Base-by-base conservation (phyloP, 2,888 invertebrate genomes). In the Clistopyga incitator region DNA sequence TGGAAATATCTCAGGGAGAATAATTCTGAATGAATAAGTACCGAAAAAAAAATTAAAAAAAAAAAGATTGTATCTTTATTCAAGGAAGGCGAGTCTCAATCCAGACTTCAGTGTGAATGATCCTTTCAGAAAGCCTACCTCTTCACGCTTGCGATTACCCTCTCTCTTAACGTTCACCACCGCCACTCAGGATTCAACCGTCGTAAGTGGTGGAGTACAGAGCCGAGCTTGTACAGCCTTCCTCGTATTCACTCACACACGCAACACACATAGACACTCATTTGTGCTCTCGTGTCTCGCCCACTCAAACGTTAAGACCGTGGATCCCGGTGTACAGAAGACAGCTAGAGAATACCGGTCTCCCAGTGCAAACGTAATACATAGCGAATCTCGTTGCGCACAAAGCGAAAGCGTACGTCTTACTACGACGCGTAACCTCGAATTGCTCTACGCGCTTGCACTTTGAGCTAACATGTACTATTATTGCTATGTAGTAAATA, bases 391-490 rank as follows among this genome's bases (percentile, higher is more conserved):
- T 52, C 54, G 59, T 34, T 61, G n/a, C 29, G 20, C 56, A 81
- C 81, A 82, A 83, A 78, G 80, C 71, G 67, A 72, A 81, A 81
- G 72, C 81, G 25, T 72, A 68, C 77, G 77, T 81, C 76, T 83
- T 78, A 84, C 82, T 82, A 82, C 70, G 84, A 68, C 50, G 77
- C 56, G 82, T 82, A 85, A 84, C 86, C 86, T 86, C 86, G 83
- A 81, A 83, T 78, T 75, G 71, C 50, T 75, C n/a, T 50, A 64
- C 74, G 50, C 50, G 25, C 10, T 50, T 38, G 50, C 23, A 50
- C n/a, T 18, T 18, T 18, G 20, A 64, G 20, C 13, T n/a, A 59
- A 11, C 29, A 42, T 59, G 42, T 64, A 74, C 59, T 61, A 61
- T 13, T 23, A 20, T 56, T 18, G 13, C 29, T 64, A 52, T 52